Conservation (phyloP, 1,140 invertebrate genomes). For the Odontomachus brunneus region DNA sequence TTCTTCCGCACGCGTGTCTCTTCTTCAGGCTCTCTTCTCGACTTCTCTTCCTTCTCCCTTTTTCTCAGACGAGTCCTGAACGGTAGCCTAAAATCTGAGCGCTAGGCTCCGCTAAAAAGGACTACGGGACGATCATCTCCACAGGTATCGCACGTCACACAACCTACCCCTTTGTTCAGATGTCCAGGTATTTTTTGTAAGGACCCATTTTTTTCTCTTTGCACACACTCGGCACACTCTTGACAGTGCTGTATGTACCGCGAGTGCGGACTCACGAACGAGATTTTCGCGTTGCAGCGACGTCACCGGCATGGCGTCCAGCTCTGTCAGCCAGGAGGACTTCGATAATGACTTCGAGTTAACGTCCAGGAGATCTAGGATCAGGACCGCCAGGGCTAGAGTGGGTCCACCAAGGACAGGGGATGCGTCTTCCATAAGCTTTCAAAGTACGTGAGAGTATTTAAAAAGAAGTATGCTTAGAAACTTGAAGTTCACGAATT, state of each 20-base stretch:
- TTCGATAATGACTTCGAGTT: conserved; percentile 88
- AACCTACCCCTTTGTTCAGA: conserved; percentile 78
- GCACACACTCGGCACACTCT: conserved; percentile 14
- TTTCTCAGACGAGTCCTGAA: conserved; percentile 67
- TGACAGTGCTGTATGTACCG: background rate
- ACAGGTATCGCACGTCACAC: conserved; percentile 72
- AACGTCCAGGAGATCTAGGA: conserved; percentile 85
- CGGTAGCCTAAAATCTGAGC: conserved; percentile 47
- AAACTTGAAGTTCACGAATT: background rate
- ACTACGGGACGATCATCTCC: conserved; percentile 29
- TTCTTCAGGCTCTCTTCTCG: conserved; percentile 61
- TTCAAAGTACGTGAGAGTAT: conserved; percentile 73
- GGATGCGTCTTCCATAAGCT: conserved; percentile 75
- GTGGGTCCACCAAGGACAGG: conserved; percentile 83
- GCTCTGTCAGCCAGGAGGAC: conserved; percentile 89
- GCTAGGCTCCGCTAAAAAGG: conserved; percentile 4
- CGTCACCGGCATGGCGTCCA: conserved; percentile 87
- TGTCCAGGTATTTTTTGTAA: conserved; percentile 82
- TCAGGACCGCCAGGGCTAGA: conserved; percentile 86
- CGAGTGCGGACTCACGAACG: background rate
- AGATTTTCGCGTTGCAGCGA: conserved; percentile 66
- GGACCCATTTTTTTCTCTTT: conserved; percentile 68
- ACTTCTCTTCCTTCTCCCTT: conserved; percentile 65
- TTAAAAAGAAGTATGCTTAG: background rate
- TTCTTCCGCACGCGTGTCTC: conserved; percentile 48